Conservation (phyloP, 2,888 invertebrate species). For the Hydriomena furcata region DNA sequence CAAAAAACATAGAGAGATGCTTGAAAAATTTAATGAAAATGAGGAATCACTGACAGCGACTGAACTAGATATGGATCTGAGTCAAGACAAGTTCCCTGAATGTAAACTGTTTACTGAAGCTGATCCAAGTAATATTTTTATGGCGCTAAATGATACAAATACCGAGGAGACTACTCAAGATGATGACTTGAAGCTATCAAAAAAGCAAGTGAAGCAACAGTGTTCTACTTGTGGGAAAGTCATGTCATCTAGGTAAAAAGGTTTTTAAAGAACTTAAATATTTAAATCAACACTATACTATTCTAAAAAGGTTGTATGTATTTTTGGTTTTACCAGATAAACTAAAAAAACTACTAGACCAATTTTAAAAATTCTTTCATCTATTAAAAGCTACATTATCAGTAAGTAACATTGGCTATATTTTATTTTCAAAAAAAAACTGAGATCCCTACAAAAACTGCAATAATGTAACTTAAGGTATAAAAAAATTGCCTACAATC, state of each 20-base stretch:
- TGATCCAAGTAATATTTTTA: slow-evolving; percentile 36
- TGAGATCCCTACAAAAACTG: too few relatives aligned
- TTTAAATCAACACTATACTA: too few relatives aligned
- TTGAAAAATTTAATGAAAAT: slow-evolving; percentile 28
- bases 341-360: too few relatives aligned
- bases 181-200: slow-evolving; percentile 21
- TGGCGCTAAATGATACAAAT: slow-evolving; percentile 21
- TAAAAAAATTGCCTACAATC: too few relatives aligned
- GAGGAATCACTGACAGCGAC: slow-evolving; percentile 21
- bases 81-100: slow-evolving; percentile 22
- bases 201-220: slow-evolving; percentile 53
- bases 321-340: too few relatives aligned
- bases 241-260: slow-evolving; percentile 71
- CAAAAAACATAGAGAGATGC: slow-evolving; percentile 46
- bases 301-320: too few relatives aligned
- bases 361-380: too few relatives aligned
- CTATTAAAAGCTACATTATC: too few relatives aligned
- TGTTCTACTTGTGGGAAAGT: slow-evolving; percentile 80
- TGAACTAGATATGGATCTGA: slow-evolving; percentile 27
- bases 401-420: too few relatives aligned
- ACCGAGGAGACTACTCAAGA: slow-evolving; percentile 19
- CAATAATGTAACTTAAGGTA: too few relatives aligned
- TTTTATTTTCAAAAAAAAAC: too few relatives aligned
- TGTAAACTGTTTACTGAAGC: slow-evolving; percentile 38
- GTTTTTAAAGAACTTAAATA: too few relatives aligned